Evolutionary conservation across 2,113 vertebrate genomes (phyloP), one percentile per base, ranked within the genome.

Genomic region (Tyto alba): DNA sequence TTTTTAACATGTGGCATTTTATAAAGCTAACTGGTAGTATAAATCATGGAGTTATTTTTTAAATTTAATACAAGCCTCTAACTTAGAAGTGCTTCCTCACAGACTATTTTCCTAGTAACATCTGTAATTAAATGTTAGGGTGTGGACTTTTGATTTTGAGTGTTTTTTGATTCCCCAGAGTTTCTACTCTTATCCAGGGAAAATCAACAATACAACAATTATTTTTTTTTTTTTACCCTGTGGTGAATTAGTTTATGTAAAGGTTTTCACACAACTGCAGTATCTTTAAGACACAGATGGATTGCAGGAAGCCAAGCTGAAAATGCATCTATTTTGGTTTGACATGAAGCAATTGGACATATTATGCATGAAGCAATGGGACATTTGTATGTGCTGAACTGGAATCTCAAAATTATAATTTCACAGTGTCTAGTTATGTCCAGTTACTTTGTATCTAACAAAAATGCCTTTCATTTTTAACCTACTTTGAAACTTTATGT

Each of bases 121-220:
- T 47, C 34, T 53, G 18, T 90, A 76, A 77, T 48, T 82, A 81
- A 87, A 63, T 63, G 26, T 67, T 29, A 75, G 13, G 1, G 21
- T 34, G 18, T 74, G 27, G 57, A 50, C 60, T 89, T 93, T 81
- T 97, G 38, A 78, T 81, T 87, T 83, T 78, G 25, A 66, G 16
- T 50, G 26, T 1, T 10, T 81, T 72, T 92, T 71, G 6, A 12
- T 90, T 92, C 21, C 57, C 11, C 13, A 69, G 1, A 93, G 77
- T 77, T 57, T 74, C 50, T 89, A 36, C 55, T 81, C 27, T 86
- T 78, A 60, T 55, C 19, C 13, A 41, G n/a, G 34, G 41, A 74
- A 90, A 88, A 67, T 59, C 18, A 71, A 34, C 14, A 47, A 12
- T 85, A 32, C 13, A n/a, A n/a, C n/a, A n/a, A n/a, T n/a, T n/a